These are phyloP conservation scores for Nomada fucata DNA, from an alignment of 2,888 invertebrate species.

Conservation along the genomic window DNA sequence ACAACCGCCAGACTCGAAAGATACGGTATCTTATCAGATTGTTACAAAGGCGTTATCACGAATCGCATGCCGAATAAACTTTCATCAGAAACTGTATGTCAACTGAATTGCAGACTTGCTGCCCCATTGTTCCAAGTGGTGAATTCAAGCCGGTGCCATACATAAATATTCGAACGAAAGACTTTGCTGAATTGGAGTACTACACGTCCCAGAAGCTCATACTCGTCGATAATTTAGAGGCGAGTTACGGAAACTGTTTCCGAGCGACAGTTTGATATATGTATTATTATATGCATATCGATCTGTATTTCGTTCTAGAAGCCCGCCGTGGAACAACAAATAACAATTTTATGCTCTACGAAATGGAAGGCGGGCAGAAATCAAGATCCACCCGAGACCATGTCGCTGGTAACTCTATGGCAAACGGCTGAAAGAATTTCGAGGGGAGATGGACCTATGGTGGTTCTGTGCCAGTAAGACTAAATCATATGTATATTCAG, in stretches of 20 bases:
- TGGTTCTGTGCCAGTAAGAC: slow-evolving; percentile 84
- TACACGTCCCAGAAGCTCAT: slow-evolving; percentile 65
- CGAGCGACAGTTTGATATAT: neutral
- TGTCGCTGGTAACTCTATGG: slow-evolving; percentile 80
- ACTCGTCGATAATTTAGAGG: slow-evolving; percentile 70
- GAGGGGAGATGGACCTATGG: slow-evolving; percentile 77
- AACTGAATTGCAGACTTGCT: slow-evolving; percentile 71
- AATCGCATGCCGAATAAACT: neutral
- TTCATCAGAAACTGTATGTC: too few relatives aligned
- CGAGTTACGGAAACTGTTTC: slow-evolving; percentile 24
- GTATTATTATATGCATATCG: neutral
- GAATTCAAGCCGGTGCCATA: slow-evolving; percentile 74
- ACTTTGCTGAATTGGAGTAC: slow-evolving; percentile 53
- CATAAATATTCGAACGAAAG: slow-evolving; percentile 68
- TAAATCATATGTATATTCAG: neutral
- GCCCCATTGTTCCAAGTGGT: slow-evolving; percentile 71
- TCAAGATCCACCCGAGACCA: slow-evolving; percentile 72
- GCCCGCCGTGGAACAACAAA: slow-evolving; percentile 45
- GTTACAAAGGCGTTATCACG: neutral
- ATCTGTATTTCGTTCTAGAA: slow-evolving; percentile 46
- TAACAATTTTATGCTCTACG: slow-evolving; percentile 73
- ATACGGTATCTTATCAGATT: slow-evolving; percentile 73
- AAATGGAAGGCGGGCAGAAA: slow-evolving; percentile 77
- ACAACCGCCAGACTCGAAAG: slow-evolving; percentile 80
- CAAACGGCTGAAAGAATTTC: slow-evolving; percentile 79